Evolutionary conservation across 2,888 invertebrate species (phyloP).

Genomic region (Caenorhabditis becei): DNA sequence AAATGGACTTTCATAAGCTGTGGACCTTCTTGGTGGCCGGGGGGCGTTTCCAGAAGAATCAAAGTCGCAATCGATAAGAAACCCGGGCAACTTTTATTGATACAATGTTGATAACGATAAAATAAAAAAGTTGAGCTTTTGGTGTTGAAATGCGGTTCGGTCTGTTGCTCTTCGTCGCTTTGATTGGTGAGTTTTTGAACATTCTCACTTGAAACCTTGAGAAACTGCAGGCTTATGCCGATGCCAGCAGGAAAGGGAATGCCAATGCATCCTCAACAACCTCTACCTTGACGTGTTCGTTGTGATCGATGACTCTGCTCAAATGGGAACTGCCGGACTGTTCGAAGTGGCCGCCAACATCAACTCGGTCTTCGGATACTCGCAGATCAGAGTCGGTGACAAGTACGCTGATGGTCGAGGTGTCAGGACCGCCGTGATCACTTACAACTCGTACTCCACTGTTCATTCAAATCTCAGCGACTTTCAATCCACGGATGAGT

Average conservation of each 20-base stretch:
- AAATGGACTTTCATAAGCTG: too few species aligned
- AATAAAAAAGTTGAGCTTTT: too few species aligned
- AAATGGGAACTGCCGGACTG: slow-evolving; percentile 17
- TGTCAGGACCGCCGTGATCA: slow-evolving; percentile 11
- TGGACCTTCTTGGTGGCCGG: too few species aligned
- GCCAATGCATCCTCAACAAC: slow-evolving; percentile 33
- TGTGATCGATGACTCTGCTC: slow-evolving; percentile 13
- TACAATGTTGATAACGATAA: too few species aligned
- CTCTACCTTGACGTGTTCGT: slow-evolving; percentile 27
- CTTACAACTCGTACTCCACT: not conserved
- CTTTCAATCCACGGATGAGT: slow-evolving; percentile 18
- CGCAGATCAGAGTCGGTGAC: slow-evolving; percentile 27
- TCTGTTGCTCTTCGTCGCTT: not conserved
- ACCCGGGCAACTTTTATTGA: too few species aligned
- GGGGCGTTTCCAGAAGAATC: too few species aligned
- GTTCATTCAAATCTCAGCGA: slow-evolving; percentile 28
- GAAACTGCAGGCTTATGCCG: not conserved
- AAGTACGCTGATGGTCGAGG: slow-evolving; percentile 19
- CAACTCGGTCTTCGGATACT: slow-evolving; percentile 39
- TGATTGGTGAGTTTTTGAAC: not conserved
- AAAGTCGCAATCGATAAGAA: too few species aligned
- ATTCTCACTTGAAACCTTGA: not conserved
- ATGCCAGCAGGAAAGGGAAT: slow-evolving; percentile 6
- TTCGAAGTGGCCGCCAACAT: slow-evolving; percentile 26
- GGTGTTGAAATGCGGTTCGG: not conserved